Base-by-base conservation (phyloP, 23 tunicate species). In the Phallusia fumigata region DNA sequence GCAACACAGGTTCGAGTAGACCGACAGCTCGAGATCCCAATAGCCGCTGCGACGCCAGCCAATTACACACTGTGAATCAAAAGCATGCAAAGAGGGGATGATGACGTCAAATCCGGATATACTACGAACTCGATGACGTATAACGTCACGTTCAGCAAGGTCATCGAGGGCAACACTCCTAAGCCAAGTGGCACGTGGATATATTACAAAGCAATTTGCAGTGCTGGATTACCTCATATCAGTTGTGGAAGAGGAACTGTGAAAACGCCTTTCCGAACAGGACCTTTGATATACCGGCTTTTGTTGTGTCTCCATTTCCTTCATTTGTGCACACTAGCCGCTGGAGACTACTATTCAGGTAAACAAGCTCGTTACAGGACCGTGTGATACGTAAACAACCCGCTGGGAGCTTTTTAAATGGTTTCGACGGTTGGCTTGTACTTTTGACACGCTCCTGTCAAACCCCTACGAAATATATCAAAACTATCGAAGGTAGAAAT, bases 321-420 rank as follows among this genome's bases (percentile, higher is more conserved):
- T 30, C 77, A 74, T 32, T 19, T 74, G 77, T 33, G 10, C 36
- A 74, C 33, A 18, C 36, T 74, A 6, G 77, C 77, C 44, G 40
- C 36, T 28, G 77, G 77, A 31, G 40, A 33, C 44, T 74, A 74
- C 77, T 74, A 74, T 74, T 74, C 77, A 74, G 77, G 77, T 74
- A 74, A 32, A 77, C 33, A 22, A n/a, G 81, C 24, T 45, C 21
- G 35, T n/a, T 77, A 22, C 69, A 21, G 47, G 47, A 58, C 16
- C 11, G 69, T 58, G 69, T 58, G 69, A 58, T 58, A 58, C 69
- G 69, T 58, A 58, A 58, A 58, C 69, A 58, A 58, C 26, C 15
- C 69, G 3, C 69, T 24, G 5, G 28, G 16, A 24, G 13, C 28
- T 58, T 22, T 58, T 24, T 22, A 24, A 24, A 58, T 58, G 69